A percentile compares a stretch with the other conserved stretches of the same genome.
These are phyloP conservation scores for Lasiurus borealis DNA, from an alignment of 2,113 vertebrate species.

Conservation along the genomic window DNA sequence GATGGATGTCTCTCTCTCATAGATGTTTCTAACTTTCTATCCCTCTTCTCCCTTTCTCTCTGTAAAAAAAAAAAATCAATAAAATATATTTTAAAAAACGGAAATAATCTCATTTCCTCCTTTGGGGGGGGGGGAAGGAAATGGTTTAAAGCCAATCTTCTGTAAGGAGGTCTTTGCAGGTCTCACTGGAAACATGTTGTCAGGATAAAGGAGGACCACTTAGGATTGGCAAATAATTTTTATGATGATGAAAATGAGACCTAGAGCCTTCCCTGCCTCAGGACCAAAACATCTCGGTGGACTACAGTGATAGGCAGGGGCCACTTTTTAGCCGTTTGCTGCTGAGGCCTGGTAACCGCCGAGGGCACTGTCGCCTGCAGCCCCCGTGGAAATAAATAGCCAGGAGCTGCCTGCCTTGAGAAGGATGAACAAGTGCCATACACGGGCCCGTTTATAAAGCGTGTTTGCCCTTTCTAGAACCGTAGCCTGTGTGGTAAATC, in stretches of 20 bases:
- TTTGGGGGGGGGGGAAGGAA: not conserved
- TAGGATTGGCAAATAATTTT: not conserved
- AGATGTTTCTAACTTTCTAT: no score
- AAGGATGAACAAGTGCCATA: not conserved
- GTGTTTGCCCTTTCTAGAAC: not conserved
- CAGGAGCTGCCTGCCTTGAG: not conserved
- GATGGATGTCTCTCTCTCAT: no score
- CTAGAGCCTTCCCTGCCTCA: not conserved
- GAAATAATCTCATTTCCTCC: constrained; percentile 9
- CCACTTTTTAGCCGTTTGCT: not conserved
- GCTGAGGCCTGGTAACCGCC: not conserved
- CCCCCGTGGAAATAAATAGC: not conserved
- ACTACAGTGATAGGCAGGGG: not conserved
- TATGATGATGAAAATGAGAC: constrained; percentile 40
- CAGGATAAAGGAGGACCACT: not conserved
- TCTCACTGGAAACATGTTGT: constrained; percentile 4
- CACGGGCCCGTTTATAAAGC: not conserved
- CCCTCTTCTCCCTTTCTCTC: not conserved
- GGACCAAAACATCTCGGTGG: not conserved
- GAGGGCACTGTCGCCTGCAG: not conserved
- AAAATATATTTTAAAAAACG: no score
- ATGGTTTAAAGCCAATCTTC: constrained; percentile 27
- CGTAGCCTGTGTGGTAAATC: not conserved
- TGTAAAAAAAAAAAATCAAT: not conserved
- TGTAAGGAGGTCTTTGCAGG: not conserved